Evolutionary conservation across 2,888 invertebrate genomes (phyloP).

Genomic region (Meandrusa payeni): DNA sequence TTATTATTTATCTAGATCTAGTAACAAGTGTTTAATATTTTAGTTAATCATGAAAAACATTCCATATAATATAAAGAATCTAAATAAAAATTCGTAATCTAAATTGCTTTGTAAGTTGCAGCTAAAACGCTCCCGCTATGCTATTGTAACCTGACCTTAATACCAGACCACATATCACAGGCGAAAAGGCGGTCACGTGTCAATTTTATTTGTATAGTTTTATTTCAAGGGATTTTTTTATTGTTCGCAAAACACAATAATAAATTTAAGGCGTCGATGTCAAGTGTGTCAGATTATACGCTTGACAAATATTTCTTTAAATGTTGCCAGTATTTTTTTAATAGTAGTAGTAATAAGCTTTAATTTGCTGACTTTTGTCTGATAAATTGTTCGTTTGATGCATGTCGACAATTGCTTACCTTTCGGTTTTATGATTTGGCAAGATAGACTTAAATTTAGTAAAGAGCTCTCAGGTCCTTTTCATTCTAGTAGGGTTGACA

Average conservation of each 20-base stretch:
- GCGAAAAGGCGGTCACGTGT: conserved; percentile 20
- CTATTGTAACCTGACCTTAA: conserved; percentile 1
- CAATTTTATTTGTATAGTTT: conserved; percentile 22
- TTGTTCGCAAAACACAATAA: conserved; percentile 17
- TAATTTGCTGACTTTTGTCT: background rate
- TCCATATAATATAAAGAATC: no score
- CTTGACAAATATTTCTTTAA: conserved; percentile 17
- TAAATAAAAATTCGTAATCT: no score
- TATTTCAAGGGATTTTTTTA: conserved; percentile 20
- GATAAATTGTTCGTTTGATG: background rate
- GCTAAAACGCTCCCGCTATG: conserved; percentile 1
- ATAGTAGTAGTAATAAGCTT: no score
- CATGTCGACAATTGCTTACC: background rate
- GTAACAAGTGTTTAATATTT: no score
- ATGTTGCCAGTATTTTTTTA: background rate
- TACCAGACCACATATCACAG: conserved; percentile 20
- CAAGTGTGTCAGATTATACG: conserved; percentile 10
- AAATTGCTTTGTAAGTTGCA: no score
- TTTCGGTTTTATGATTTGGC: no score
- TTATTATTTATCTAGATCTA: no score
- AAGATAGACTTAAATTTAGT: no score
- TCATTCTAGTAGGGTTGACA: no score
- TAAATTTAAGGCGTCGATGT: conserved; percentile 18
- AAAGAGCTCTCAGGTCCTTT: no score
- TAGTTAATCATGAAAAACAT: no score